Percentiles rank a stretch among this genome's conserved stretches.
phyloP scores from a whole-genome alignment of 2,888 invertebrate genomes.

The Dioctria linearis region DNA sequence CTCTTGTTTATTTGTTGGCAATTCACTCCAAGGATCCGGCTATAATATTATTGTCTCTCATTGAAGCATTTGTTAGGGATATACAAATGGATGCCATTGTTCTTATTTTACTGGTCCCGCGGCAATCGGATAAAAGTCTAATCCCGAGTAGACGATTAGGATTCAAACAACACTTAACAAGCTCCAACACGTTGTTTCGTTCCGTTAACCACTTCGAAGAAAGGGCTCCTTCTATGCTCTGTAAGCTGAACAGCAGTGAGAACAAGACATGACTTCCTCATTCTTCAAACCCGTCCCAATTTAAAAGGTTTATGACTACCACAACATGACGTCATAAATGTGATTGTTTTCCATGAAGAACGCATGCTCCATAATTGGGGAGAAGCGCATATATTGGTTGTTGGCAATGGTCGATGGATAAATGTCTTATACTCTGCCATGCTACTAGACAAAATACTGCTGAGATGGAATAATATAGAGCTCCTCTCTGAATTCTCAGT shows the following conservation, averaged over 20 bases:
- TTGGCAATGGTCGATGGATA: neutral
- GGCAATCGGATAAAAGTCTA: conserved; percentile 34
- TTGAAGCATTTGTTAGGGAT: neutral
- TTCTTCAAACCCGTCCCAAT: neutral
- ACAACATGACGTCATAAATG: conserved; percentile 48
- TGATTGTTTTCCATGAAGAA: conserved; percentile 29
- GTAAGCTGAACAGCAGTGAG: neutral
- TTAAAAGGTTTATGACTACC: neutral
- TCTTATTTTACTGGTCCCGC: neutral
- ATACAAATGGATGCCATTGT: conserved; percentile 9
- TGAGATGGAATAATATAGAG: neutral
- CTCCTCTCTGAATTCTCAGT: neutral
- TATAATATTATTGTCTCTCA: neutral
- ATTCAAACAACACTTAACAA: conserved; percentile 43
- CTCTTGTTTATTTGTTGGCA: neutral
- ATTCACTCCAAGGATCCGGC: conserved; percentile 13
- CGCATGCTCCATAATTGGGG: conserved; percentile 8
- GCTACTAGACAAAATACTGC: neutral
- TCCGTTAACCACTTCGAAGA: conserved; percentile 28
- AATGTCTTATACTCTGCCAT: no score
- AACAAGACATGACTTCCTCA: neutral
- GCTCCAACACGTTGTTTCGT: conserved; percentile 42
- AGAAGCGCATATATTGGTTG: neutral
- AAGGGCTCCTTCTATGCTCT: neutral
- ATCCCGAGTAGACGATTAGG: conserved; percentile 38